Base-by-base conservation (phyloP, 2,888 invertebrate genomes). In the Yponomeuta evonymella region DNA sequence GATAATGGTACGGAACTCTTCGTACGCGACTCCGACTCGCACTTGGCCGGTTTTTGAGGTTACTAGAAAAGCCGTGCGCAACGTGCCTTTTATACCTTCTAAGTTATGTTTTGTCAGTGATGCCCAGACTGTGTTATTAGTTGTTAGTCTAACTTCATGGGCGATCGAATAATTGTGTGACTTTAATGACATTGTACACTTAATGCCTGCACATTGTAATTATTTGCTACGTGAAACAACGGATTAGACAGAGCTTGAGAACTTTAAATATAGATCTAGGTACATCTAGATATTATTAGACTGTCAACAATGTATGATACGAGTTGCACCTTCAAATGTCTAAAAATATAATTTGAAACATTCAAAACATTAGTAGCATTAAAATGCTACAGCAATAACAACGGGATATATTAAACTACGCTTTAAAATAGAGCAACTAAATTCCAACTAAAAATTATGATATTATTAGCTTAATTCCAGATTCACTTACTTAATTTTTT, bases 101-200 rank as follows among this genome's bases (percentile, higher is more conserved):
- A 58, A 4, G 15, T 58, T 15, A 58, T 43, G 43, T 43, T 43
- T 43, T 15, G 51, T 58, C 51, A 58, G 15, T 58, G 51, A 15
- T 58, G 15, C 4, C 1, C 33, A 1, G 23, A n/a, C 29, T 33
- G 10, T 65, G 65, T 29, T 65, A 29, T 30, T 11, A 65, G 65
- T 36, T 8, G 43, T 67, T 67, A 67, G 36, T 6, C 70, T 70
- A 71, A 72, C 75, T 79, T 79, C 77, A 81, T 74, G 79, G 77
- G 77, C 80, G 80, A 80, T 75, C 75, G 76, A 77, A 74, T 80
- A 80, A 82, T 82, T 81, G 79, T 76, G 71, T 72, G 71, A 77
- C 74, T 74, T 73, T 69, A 71, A 71, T 70, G 75, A 72, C 73
- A 70, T 73, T 75, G 73, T 75, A 75, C 29, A 23, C 29, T 51